Percentiles rank a stretch among this genome's conserved stretches.
Evolutionary conservation across 2,888 invertebrate genomes (phyloP).

Genomic region (Hydriomena furcata): DNA sequence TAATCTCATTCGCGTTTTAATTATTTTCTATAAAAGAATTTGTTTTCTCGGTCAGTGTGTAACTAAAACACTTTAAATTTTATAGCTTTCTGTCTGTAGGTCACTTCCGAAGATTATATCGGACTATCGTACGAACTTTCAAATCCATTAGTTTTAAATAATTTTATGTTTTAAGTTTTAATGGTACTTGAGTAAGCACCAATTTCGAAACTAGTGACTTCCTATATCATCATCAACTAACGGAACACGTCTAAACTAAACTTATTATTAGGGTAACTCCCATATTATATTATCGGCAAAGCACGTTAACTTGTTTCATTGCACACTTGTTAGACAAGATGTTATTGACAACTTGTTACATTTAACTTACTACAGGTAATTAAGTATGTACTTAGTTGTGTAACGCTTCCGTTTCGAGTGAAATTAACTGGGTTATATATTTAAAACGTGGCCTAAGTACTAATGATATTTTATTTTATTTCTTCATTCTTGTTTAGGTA

Average conservation of each 20-base stretch:
- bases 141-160: slow-evolving; percentile 16
- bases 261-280: no score
- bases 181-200: neutral
- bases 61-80: neutral
- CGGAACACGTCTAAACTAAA: neutral
- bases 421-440: slow-evolving; percentile 1
- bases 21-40: neutral
- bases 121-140: slow-evolving; percentile 12
- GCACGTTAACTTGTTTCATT: neutral
- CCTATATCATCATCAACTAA: neutral
- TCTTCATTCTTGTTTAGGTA: no score
- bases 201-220: neutral
- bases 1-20: no score
- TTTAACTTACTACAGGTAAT: neutral
- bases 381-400: slow-evolving; percentile 6
- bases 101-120: slow-evolving; percentile 23
- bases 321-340: neutral
- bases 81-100: slow-evolving; percentile 12
- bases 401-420: slow-evolving; percentile 10
- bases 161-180: slow-evolving; percentile 5
- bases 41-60: slow-evolving; percentile 1
- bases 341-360: neutral
- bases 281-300: no score
- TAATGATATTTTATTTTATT: no score
- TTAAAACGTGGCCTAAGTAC: neutral